Conservation (phyloP, 2,888 invertebrate species). For the Coenonympha glycerion region DNA sequence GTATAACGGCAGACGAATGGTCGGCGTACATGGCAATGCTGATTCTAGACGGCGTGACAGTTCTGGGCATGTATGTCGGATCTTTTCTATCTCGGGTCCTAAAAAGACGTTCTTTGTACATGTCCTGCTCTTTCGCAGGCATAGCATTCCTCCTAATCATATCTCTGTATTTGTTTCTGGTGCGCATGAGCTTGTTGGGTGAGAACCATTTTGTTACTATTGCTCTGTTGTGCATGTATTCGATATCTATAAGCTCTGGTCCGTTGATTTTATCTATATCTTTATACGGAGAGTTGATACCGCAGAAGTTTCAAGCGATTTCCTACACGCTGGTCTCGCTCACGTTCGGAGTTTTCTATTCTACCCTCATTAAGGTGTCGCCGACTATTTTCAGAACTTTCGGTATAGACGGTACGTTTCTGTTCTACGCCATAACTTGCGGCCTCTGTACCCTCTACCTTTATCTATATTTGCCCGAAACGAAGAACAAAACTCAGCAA, state of each 20-base stretch:
- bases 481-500: conserved; percentile 36
- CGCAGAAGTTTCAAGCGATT: conserved; percentile 43
- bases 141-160: conserved; percentile 43
- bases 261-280: conserved; percentile 50
- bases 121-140: conserved; percentile 40
- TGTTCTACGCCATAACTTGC: conserved; percentile 31
- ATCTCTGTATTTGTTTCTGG: conserved; percentile 46
- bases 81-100: conserved; percentile 30
- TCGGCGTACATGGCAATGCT: conserved; percentile 51
- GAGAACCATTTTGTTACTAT: conserved; percentile 44
- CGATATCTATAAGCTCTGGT: conserved; percentile 48
- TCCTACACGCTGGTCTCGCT: conserved; percentile 38
- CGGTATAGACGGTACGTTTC: conserved; percentile 45
- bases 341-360: conserved; percentile 38
- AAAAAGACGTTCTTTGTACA: conserved; percentile 38
- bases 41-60: conserved; percentile 52
- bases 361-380: conserved; percentile 42
- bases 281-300: conserved; percentile 49
- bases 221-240: conserved; percentile 39
- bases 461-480: conserved; percentile 36
- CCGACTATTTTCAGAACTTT: conserved; percentile 41
- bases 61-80: conserved; percentile 35
- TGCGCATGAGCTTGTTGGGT: conserved; percentile 32
- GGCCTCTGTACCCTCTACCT: conserved; percentile 30
- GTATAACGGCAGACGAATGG: conserved; percentile 42